Conservation (phyloP, 1,140 invertebrate species). For the Lordiphosa collinella region DNA sequence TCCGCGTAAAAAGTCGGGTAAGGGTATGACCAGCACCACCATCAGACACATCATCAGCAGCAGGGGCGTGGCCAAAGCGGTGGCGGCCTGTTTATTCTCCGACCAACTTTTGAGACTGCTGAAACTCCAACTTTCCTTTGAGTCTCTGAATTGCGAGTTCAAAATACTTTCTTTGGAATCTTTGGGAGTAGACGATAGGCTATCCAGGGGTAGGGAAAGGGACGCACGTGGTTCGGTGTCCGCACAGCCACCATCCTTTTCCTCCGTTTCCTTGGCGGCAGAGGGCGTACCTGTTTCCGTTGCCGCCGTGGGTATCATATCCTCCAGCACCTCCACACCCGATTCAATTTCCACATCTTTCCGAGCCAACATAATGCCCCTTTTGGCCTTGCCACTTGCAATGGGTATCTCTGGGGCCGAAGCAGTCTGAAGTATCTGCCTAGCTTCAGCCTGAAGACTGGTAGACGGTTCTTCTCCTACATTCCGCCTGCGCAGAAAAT, state of each 20-base stretch:
- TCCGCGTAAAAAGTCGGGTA: conserved; percentile 73
- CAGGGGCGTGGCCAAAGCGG: conserved; percentile 25
- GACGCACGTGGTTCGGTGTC: not conserved
- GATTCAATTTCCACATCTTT: conserved; percentile 78
- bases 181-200: not conserved
- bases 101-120: conserved; percentile 20
- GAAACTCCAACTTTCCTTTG: conserved; percentile 8
- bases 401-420: conserved; percentile 28
- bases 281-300: not conserved
- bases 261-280: not conserved
- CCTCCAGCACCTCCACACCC: conserved; percentile 69
- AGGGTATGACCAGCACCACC: conserved; percentile 45
- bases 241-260: not conserved
- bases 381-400: conserved; percentile 35
- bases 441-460: conserved; percentile 19
- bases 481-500: conserved; percentile 43
- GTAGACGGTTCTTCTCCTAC: conserved; percentile 42
- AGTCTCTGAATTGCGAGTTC: not conserved
- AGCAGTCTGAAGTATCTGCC: not conserved
- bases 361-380: conserved; percentile 57
- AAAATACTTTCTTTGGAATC: not conserved
- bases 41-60: conserved; percentile 22
- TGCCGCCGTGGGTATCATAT: conserved; percentile 47
- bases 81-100: not conserved
- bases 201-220: conserved; percentile 8